Evolutionary conservation across 2,797 vertebrate species (phyloP).

Genomic region (Molossus alvarezi): DNA sequence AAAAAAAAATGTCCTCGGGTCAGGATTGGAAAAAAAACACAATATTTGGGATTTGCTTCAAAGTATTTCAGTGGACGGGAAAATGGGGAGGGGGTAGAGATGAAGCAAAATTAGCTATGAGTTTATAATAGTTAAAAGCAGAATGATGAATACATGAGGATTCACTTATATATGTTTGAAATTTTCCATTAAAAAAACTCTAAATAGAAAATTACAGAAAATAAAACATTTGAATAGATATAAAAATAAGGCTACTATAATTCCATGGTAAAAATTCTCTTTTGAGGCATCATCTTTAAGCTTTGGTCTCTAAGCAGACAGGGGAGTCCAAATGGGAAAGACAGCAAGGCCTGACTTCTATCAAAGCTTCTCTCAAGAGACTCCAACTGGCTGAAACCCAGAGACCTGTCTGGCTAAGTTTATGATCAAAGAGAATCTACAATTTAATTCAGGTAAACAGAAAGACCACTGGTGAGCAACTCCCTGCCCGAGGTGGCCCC

Average conservation of each 20-base stretch:
- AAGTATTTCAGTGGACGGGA: background rate
- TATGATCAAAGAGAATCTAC: background rate
- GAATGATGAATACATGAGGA: slow-evolving; percentile 25
- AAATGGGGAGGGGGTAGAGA: background rate
- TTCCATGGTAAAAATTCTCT: background rate
- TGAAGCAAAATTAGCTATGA: background rate
- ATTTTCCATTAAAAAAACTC: slow-evolving; percentile 42
- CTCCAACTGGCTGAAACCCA: slow-evolving; percentile 3
- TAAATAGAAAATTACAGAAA: slow-evolving; percentile 59
- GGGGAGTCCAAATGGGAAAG: background rate
- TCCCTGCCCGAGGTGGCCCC: too few relatives aligned
- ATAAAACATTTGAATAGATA: slow-evolving; percentile 36
- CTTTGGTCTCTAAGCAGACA: background rate
- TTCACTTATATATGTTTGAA: slow-evolving; percentile 16
- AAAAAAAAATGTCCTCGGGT: too few relatives aligned
- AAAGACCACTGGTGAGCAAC: background rate
- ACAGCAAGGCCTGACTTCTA: background rate
- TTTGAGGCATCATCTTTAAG: background rate
- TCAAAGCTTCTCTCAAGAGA: background rate
- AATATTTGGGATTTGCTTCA: background rate
- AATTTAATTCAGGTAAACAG: slow-evolving; percentile 34
- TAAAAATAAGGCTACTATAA: slow-evolving; percentile 47
- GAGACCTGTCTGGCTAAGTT: background rate
- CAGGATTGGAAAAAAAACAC: background rate
- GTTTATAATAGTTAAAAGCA: slow-evolving; percentile 21